These are phyloP conservation scores for Morelia viridis DNA, from an alignment of 2,797 vertebrate genomes.

Conservation along the genomic window DNA sequence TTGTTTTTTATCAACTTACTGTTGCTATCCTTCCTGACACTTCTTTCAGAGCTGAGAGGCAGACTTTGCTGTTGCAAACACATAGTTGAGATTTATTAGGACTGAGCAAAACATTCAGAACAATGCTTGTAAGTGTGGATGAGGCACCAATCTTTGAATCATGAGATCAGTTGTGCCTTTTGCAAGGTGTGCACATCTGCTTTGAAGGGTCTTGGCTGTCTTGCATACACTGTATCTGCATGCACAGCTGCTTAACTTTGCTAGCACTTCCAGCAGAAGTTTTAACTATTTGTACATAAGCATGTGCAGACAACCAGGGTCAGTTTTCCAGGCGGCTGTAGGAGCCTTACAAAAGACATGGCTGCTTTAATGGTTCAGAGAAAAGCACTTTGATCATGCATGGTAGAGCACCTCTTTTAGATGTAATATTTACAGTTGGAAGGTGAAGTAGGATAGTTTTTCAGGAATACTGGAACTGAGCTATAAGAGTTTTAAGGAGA, in stretches of 20 bases:
- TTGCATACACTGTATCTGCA: background rate
- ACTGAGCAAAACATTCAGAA: background rate
- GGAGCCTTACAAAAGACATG: background rate
- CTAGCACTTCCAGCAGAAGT: background rate
- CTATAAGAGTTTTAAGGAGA: background rate
- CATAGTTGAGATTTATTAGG: background rate
- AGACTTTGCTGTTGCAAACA: background rate
- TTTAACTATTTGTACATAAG: background rate
- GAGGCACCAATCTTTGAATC: background rate
- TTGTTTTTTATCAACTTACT: slow-evolving; percentile 32
- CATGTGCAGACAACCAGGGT: background rate
- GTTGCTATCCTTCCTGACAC: slow-evolving; percentile 39
- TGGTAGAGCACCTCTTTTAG: background rate
- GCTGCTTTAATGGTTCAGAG: background rate
- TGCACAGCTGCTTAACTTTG: background rate
- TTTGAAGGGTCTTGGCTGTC: background rate
- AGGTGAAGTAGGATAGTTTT: background rate
- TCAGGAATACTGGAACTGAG: background rate
- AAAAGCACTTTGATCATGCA: background rate
- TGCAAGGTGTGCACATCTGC: background rate
- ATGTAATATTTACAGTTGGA: background rate
- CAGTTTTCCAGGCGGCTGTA: background rate
- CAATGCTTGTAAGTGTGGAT: background rate
- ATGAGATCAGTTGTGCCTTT: background rate
- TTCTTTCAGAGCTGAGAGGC: background rate